Percentiles rank a stretch among this genome's conserved stretches.
Conservation (phyloP, 2,888 invertebrate species). For the Toxonevra muliebris region DNA sequence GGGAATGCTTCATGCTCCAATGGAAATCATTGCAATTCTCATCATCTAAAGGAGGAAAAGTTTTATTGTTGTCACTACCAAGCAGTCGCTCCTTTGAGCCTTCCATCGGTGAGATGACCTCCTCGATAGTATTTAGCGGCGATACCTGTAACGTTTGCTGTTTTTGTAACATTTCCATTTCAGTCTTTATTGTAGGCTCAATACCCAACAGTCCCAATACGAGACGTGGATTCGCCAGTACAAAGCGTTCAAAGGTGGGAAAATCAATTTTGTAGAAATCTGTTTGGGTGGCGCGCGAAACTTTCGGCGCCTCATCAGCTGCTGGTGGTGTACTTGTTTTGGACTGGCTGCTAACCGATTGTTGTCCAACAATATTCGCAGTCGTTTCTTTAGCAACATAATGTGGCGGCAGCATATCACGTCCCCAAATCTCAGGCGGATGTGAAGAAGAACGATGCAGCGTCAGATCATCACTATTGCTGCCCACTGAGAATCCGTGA, state of each 20-base stretch:
- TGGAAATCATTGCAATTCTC: constrained; percentile 49
- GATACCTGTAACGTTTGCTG: constrained; percentile 61
- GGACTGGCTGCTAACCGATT: constrained; percentile 29
- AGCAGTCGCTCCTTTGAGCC: constrained; percentile 46
- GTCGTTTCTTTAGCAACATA: not conserved
- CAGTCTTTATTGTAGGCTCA: constrained; percentile 68
- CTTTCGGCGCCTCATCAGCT: constrained; percentile 30
- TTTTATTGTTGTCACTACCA: constrained; percentile 34
- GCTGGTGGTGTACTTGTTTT: constrained; percentile 37
- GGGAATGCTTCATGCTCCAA: constrained; percentile 55
- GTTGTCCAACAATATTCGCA: not conserved
- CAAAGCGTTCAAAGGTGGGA: constrained; percentile 65
- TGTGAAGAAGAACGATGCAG: constrained; percentile 84
- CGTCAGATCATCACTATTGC: constrained; percentile 41
- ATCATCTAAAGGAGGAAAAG: constrained; percentile 53
- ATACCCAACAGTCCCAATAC: constrained; percentile 79
- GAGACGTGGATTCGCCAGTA: constrained; percentile 77
- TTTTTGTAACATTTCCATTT: constrained; percentile 59
- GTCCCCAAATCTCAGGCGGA: constrained; percentile 85
- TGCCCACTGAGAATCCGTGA: constrained; percentile 49
- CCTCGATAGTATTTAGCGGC: constrained; percentile 60
- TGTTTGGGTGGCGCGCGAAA: constrained; percentile 58
- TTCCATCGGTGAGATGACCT: constrained; percentile 57
- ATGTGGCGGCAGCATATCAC: constrained; percentile 66
- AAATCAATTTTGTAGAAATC: constrained; percentile 62